phyloP scores from a whole-genome alignment of 1,140 invertebrate species.

The Eupeodes corollae region DNA sequence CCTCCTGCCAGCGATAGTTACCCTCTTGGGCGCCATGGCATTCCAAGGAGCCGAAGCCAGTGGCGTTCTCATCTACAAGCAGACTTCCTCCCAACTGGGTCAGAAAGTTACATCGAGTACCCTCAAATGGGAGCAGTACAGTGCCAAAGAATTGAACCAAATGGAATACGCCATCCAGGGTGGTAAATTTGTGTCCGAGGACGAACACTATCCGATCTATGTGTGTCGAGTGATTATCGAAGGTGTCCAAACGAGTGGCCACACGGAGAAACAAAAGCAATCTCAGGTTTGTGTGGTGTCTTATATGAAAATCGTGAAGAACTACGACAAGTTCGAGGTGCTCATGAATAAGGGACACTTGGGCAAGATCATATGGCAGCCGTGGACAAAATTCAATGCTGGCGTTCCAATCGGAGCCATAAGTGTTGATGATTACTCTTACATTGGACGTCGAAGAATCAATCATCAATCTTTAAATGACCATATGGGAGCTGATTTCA shows the following conservation, averaged over 20 bases:
- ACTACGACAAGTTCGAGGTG: slow-evolving; percentile 56
- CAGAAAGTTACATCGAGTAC: slow-evolving; percentile 47
- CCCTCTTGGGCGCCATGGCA: too few relatives aligned
- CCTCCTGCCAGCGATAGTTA: too few relatives aligned
- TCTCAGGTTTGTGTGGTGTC: slow-evolving; percentile 51
- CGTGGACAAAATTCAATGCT: slow-evolving; percentile 53
- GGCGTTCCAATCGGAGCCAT: slow-evolving; percentile 53
- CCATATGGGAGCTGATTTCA: slow-evolving; percentile 34
- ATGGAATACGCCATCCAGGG: slow-evolving; percentile 44
- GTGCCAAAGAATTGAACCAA: slow-evolving; percentile 35
- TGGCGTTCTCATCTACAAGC: slow-evolving; percentile 22
- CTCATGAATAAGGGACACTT: slow-evolving; percentile 64
- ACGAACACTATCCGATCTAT: slow-evolving; percentile 48
- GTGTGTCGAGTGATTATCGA: slow-evolving; percentile 59
- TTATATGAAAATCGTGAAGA: slow-evolving; percentile 44
- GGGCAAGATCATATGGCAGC: slow-evolving; percentile 58
- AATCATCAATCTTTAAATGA: slow-evolving; percentile 27
- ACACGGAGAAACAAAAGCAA: slow-evolving; percentile 44
- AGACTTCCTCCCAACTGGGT: slow-evolving; percentile 23
- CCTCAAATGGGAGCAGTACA: slow-evolving; percentile 42
- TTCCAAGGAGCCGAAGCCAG: too few relatives aligned
- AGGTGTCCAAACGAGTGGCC: slow-evolving; percentile 58
- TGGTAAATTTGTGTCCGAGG: slow-evolving; percentile 39
- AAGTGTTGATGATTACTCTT: slow-evolving; percentile 39
- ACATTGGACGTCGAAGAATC: slow-evolving; percentile 40